Conservation (phyloP, 2,888 invertebrate species). For the Callinectes sapidus region DNA sequence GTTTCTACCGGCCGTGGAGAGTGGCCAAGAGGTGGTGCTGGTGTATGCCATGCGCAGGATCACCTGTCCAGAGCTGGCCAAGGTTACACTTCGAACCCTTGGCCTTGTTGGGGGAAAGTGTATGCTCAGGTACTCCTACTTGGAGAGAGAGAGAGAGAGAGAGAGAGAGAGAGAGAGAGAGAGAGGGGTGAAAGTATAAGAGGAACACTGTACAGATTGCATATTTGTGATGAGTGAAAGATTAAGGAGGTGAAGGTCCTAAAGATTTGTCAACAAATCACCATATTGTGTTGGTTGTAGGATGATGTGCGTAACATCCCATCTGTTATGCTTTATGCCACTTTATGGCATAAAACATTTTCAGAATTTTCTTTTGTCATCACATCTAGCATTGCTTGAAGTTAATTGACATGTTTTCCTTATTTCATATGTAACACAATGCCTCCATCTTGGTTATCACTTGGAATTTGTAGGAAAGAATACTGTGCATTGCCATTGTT, state of each 20-base stretch:
- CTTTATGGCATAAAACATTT: neutral
- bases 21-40: conserved; percentile 56
- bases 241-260: too few species aligned
- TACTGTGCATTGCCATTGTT: neutral
- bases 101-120: conserved; percentile 52
- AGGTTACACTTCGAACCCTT: conserved; percentile 58
- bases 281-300: neutral
- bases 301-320: neutral
- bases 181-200: too few species aligned
- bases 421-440: neutral
- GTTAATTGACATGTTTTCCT: neutral
- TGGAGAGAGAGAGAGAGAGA: neutral
- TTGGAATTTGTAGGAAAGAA: neutral
- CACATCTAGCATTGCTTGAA: neutral
- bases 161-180: too few species aligned
- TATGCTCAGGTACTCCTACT: neutral
- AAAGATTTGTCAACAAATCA: too few species aligned
- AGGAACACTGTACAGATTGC: too few species aligned
- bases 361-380: neutral
- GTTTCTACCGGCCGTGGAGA: conserved; percentile 37
- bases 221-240: too few species aligned
- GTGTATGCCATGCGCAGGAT: conserved; percentile 67
- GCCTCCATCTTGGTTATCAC: neutral
- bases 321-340: too few species aligned
- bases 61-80: conserved; percentile 51